These are phyloP conservation scores for Holacanthella duospinosa DNA, from an alignment of 2,888 invertebrate species.

Conservation along the genomic window DNA sequence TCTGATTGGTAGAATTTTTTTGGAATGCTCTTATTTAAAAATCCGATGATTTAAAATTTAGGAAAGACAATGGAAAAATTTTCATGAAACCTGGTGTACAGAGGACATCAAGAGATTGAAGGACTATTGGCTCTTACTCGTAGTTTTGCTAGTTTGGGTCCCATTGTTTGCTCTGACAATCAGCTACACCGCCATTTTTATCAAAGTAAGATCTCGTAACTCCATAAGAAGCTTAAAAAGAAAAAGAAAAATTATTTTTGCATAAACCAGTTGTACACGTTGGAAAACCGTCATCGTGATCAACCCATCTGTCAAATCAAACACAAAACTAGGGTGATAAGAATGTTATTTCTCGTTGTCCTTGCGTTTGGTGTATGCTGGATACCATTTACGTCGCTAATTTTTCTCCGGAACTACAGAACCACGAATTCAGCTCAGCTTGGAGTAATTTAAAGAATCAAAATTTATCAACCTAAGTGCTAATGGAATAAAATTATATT, in stretches of 20 bases:
- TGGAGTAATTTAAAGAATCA: background rate
- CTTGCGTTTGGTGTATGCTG: slow-evolving; percentile 57
- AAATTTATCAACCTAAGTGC: background rate
- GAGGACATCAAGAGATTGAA: slow-evolving; percentile 55
- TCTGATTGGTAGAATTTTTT: too few species aligned
- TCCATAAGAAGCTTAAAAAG: background rate
- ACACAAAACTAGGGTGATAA: slow-evolving; percentile 58
- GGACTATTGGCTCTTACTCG: slow-evolving; percentile 67
- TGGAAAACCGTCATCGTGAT: slow-evolving; percentile 52
- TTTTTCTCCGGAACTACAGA: slow-evolving; percentile 52
- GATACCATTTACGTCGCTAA: slow-evolving; percentile 60
- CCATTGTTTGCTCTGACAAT: slow-evolving; percentile 62
- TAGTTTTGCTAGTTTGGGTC: slow-evolving; percentile 64
- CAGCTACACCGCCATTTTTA: slow-evolving; percentile 61
- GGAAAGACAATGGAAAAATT: slow-evolving; percentile 64
- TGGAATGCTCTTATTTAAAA: too few species aligned
- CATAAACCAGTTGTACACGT: slow-evolving; percentile 50
- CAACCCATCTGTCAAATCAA: slow-evolving; percentile 51
- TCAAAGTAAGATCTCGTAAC: slow-evolving; percentile 46
- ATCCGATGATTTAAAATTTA: too few species aligned
- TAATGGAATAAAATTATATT: background rate
- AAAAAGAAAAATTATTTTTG: too few species aligned
- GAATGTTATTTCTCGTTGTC: slow-evolving; percentile 59
- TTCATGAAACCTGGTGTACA: slow-evolving; percentile 62
- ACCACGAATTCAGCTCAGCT: background rate